phyloP scores from a whole-genome alignment of 2,113 vertebrate species.

The Muscicapa adusta region DNA sequence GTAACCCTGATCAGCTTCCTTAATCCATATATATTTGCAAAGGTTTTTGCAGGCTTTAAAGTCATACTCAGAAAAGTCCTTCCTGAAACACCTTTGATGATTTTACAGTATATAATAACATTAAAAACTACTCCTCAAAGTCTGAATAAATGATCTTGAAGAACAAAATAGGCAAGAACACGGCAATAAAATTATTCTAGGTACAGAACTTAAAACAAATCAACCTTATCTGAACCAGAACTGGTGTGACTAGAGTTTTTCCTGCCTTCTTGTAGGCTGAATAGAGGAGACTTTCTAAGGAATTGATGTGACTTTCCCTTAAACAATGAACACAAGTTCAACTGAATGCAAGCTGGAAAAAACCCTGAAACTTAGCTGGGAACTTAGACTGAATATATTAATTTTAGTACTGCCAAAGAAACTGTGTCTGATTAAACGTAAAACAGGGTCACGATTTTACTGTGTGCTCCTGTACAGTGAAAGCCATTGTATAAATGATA shows the following conservation, averaged over 20 bases:
- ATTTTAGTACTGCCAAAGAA: not conserved
- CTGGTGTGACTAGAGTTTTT: not conserved
- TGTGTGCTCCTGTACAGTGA: not conserved
- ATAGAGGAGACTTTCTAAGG: not conserved
- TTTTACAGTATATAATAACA: not conserved
- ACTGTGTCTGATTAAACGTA: rapidly evolving
- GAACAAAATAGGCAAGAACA: not conserved
- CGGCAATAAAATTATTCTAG: not conserved
- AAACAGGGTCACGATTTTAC: not conserved
- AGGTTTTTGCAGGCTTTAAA: not conserved
- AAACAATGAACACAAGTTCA: not conserved
- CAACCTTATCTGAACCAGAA: not conserved
- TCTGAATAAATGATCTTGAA: not conserved
- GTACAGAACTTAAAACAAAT: not conserved
- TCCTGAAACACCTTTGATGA: not conserved
- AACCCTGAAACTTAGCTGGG: not conserved
- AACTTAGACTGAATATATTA: not conserved
- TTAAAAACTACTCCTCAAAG: not conserved
- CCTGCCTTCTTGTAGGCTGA: not conserved
- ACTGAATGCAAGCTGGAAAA: not conserved
- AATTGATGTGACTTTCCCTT: not conserved
- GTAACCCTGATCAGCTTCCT: not conserved
- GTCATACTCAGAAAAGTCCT: not conserved
- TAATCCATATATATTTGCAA: not conserved
- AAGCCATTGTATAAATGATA: not conserved